Evolutionary conservation across 2,888 invertebrate species (phyloP), one percentile per base, ranked within the genome.

Genomic region (Lissocephala sabroskyi): DNA sequence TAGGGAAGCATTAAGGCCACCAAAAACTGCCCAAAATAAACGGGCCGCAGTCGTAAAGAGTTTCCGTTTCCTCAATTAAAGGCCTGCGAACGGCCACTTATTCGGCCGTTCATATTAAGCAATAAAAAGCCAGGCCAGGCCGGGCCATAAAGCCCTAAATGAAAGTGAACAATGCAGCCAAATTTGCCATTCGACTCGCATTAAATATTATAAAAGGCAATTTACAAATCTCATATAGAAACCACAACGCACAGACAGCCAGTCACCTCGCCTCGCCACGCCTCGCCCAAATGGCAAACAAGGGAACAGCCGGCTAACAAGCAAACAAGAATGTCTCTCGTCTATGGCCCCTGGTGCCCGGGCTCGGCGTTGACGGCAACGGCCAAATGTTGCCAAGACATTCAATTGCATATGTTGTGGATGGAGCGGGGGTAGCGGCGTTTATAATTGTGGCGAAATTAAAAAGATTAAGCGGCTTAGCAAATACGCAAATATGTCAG

Each of bases 171-270:
- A 41, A 39, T 14, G 14, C 35, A 35, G 6, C 14, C 10, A 7
- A 35, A 16, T 35, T n/a, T 11, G 29, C 23, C 19, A 11, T 10
- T 32, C 39, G 48, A 28, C 2, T 17, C 40, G 43, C 43, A 49
- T 75, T 70, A 70, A 70, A 75, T 70, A 75, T 62, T 70, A 74
- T 66, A 65, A 71, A 67, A 67, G 76, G 62, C 57, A 67, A 71
- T 75, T 75, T 70, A 56, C 59, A 58, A 75, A 59, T 66, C 64
- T 71, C 62, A 67, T 66, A 71, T 64, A 58, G 66, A 65, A 66
- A 56, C 62, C 70, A 52, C 65, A 67, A 51, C 56, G 74, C 53
- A 44, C 56, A 49, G 71, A 42, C 42, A 30, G 41, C 49, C 46
- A 45, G 49, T 53, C 56, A 45, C 54, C 39, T 19, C 56, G 43